A percentile compares a stretch with the other conserved stretches of the same genome.
Evolutionary conservation across 2,888 invertebrate species (phyloP).

Genomic region (Zootermopsis nevadensis): DNA sequence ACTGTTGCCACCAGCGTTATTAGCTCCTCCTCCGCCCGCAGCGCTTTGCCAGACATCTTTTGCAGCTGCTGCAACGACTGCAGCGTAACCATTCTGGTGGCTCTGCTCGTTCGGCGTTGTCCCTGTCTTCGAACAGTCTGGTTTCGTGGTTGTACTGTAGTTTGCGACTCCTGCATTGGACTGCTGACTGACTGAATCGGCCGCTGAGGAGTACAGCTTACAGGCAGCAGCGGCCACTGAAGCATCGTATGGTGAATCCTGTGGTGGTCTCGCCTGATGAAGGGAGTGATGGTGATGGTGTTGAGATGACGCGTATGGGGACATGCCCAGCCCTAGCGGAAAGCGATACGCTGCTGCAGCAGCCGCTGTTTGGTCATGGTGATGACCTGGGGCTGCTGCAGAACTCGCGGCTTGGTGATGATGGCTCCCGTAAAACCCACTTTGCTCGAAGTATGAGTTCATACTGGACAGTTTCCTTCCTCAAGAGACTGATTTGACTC

Average conservation of each 20-base stretch:
- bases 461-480: constrained; percentile 68
- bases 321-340: constrained; percentile 86
- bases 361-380: constrained; percentile 77
- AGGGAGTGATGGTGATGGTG: constrained; percentile 77
- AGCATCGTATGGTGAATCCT: constrained; percentile 92
- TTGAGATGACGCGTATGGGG: constrained; percentile 80
- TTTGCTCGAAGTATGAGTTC: constrained; percentile 97
- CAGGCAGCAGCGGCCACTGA: constrained; percentile 83
- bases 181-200: constrained; percentile 70
- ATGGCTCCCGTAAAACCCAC: constrained; percentile 93
- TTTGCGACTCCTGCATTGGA: constrained; percentile 63
- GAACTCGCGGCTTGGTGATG: constrained; percentile 81
- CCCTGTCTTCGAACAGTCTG: constrained; percentile 57
- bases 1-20: constrained; percentile 69
- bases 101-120: constrained; percentile 54
- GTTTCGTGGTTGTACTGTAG: constrained; percentile 56
- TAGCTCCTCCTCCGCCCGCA: constrained; percentile 63
- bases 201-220: constrained; percentile 80
- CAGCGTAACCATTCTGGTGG: constrained; percentile 73
- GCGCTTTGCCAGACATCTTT: constrained; percentile 78
- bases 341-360: constrained; percentile 84
- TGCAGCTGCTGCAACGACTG: constrained; percentile 75
- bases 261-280: constrained; percentile 83
- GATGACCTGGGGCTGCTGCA: constrained; percentile 72
- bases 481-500: too few relatives aligned